Base-by-base conservation (phyloP, 2,888 invertebrate species). In the Adelognathus sp. region DNA sequence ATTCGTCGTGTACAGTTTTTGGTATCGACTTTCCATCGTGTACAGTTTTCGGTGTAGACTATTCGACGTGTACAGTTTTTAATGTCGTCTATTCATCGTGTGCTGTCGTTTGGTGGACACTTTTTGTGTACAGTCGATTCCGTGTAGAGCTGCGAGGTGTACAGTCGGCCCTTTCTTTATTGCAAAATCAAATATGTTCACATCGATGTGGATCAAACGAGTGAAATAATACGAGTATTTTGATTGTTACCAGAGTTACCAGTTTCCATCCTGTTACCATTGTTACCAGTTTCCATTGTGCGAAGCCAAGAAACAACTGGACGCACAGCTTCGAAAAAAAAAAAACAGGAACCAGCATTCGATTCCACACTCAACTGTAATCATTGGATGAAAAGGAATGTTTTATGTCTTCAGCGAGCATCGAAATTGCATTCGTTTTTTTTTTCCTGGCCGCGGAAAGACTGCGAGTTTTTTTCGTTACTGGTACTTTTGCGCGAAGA, bases 381-480 rank as follows among this genome's bases (percentile, higher is more conserved):
- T 66, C 18, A 44, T 14, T 18, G 52, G 18, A 44, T 33, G 27
- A 14, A 9, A 29, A 2, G 31, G 36, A 6, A 46, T 6, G 16
- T 16, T 39, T 39, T 73, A 44, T 67, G 31, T 67, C 24, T n/a
- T 9, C 29, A 56, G 41, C 21, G 46, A 31, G 56, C n/a, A 77
- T 50, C 46, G 72, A 66, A 52, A 60, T 74, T 36, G 14, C 67
- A 60, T 74, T 41, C 5, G 21, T 14, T 52, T 67, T 67, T 60
- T 36, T 67, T 11, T 9, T 72, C 56, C n/a, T n/a, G n/a, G 24
- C 21, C 18, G 21, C 11, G 9, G 36, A 36, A n/a, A 16, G 36
- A 33, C n/a, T 58, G 58, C n/a, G 2, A 54, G 61, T 72, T 54
- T 50, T 39, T 52, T 41, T 27, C 27, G 27, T 9, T 33, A 24